Percentiles rank a stretch among this genome's conserved stretches.
Conservation (phyloP, 2,888 invertebrate species). For the Agrotis exclamationis region DNA sequence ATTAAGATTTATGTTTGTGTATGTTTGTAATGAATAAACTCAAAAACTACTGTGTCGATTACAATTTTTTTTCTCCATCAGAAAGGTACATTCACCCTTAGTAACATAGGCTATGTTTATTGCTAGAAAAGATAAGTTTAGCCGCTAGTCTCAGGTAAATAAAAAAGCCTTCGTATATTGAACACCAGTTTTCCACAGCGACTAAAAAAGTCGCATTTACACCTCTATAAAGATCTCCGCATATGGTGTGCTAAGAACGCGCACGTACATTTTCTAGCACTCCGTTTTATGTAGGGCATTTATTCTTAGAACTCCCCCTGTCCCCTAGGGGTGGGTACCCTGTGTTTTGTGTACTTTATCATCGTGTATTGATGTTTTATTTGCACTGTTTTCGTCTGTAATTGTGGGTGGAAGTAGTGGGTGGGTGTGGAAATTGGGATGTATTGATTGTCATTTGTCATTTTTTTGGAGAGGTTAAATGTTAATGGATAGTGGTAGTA, state of each 20-base stretch:
- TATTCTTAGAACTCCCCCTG: constrained; percentile 85
- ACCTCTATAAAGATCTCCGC: constrained; percentile 73
- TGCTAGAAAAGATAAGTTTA: no score
- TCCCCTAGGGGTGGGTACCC: constrained; percentile 76
- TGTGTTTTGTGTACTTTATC: constrained; percentile 82
- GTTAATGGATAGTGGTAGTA: no score
- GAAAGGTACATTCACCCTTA: no score
- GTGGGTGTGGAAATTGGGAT: constrained; percentile 16
- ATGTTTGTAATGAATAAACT: no score
- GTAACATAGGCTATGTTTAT: no score
- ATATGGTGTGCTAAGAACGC: constrained; percentile 87
- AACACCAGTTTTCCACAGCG: neutral
- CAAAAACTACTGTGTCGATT: no score
- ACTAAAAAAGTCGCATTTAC: constrained; percentile 58
- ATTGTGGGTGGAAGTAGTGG: constrained; percentile 30
- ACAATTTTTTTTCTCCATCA: no score
- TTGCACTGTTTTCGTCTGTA: constrained; percentile 66
- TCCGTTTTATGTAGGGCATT: constrained; percentile 90
- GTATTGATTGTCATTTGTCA: constrained; percentile 25
- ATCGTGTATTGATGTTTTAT: constrained; percentile 79
- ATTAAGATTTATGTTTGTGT: no score
- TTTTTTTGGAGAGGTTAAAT: neutral
- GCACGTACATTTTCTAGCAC: constrained; percentile 90
- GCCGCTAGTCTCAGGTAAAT: no score
- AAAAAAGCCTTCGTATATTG: no score